Percentiles rank a stretch among this genome's conserved stretches.
phyloP scores from a whole-genome alignment of 53 echinoderm and acorn worm genomes.

The Antedon mediterranea region DNA sequence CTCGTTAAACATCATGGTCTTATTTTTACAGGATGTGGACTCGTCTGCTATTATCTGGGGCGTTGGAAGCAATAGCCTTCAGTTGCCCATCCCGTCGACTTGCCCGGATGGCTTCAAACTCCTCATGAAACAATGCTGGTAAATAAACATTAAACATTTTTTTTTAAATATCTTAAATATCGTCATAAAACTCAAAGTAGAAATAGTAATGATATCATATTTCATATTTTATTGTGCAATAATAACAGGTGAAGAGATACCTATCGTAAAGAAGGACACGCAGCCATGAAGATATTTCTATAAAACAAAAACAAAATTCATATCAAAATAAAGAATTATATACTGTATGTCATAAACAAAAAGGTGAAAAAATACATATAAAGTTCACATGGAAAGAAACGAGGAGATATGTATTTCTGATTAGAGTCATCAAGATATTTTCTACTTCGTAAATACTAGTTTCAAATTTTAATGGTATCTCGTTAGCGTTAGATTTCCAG shows the following conservation, averaged over 20 bases:
- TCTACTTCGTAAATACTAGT: not conserved
- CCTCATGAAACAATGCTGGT: conserved; percentile 93
- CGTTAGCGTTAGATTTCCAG: not conserved
- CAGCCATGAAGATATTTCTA: no score
- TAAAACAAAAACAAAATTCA: no score
- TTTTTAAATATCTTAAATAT: no score
- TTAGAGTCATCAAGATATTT: not conserved
- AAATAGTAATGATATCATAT: no score
- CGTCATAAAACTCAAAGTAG: no score
- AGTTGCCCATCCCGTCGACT: conserved; percentile 90
- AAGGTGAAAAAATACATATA: not conserved
- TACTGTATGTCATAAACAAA: not conserved
- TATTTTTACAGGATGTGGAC: conserved; percentile 61
- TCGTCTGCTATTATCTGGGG: conserved; percentile 99
- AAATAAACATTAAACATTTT: conserved; percentile 6
- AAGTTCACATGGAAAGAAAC: not conserved
- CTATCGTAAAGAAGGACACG: no score
- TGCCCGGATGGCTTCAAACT: conserved; percentile 97
- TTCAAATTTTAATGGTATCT: not conserved
- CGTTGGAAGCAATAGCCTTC: conserved; percentile 96
- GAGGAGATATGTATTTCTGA: not conserved
- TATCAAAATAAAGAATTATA: not conserved
- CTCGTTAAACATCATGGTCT: not conserved
- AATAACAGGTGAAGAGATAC: no score
- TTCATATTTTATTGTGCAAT: no score